These are phyloP conservation scores for Ferrisia virgata DNA, from an alignment of 2,888 invertebrate genomes.

Conservation along the genomic window DNA sequence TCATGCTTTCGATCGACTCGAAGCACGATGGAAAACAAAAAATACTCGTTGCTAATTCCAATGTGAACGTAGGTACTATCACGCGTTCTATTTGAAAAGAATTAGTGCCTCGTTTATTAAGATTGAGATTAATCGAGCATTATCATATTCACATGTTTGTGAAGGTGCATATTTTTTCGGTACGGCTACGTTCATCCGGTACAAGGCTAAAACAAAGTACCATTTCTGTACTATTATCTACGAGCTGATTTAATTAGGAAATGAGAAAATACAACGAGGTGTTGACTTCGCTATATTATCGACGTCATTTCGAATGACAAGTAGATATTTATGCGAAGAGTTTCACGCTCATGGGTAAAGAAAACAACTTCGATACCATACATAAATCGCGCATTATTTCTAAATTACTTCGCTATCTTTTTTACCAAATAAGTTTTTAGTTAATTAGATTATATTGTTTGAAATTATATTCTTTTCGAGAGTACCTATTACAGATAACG, in stretches of 20 bases:
- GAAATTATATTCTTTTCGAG: neutral
- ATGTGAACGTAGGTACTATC: neutral
- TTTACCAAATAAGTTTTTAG: neutral
- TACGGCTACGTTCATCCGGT: neutral
- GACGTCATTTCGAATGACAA: neutral
- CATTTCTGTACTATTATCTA: neutral
- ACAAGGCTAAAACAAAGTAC: constrained; percentile 14
- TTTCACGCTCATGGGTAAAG: neutral
- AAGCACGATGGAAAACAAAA: neutral
- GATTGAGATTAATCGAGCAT: neutral
- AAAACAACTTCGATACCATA: neutral
- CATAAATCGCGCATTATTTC: neutral
- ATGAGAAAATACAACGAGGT: neutral
- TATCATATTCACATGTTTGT: neutral
- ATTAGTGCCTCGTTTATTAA: neutral
- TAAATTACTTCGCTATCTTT: neutral
- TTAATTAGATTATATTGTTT: neutral
- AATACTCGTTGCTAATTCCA: neutral
- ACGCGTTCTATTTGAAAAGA: neutral
- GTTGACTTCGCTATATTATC: neutral
- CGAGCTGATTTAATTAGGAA: neutral
- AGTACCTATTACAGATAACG: neutral
- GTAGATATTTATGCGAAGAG: neutral
- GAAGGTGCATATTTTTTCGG: neutral
- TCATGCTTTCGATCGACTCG: neutral